Evolutionary conservation across 2,113 vertebrate species (phyloP), one percentile per base, ranked within the genome.

Genomic region (Cyanocitta stelleri): DNA sequence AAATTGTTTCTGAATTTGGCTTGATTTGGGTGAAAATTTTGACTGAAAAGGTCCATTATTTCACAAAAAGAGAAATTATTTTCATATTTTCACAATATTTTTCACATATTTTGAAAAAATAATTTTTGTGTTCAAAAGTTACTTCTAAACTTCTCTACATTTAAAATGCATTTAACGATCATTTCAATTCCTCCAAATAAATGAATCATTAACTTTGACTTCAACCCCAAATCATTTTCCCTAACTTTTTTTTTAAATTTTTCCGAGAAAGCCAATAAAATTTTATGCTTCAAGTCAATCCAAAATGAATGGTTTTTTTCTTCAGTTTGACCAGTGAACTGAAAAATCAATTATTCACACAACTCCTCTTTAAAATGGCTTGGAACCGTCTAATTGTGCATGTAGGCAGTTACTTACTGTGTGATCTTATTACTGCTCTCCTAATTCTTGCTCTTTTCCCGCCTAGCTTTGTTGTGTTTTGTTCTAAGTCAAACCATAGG

Each of bases 301-400:
- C 68, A 74, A 83, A 94, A 90, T 39, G 16, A 73, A 73, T 41
- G 12, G 35, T 3, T 87, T 92, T 95, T 86, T 83, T 9, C 81
- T 95, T 89, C 55, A 73, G 44, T 89, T 94, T 94, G 78, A 90
- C 59, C 72, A 81, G 33, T 84, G 94, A 96, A 92, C 56, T 92
- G 76, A 90, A 95, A 95, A 96, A 90, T 91, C 84, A 95, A 87
- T 95, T 92, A 95, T 81, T 95, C 80, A 92, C 72, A 92, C 61
- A 95, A 89, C 35, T 77, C 83, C 80, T 87, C 67, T 90, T 76
- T 67, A 94, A 94, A 96, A 94, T 77, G 78, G 33, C 71, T 90
- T 84, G 59, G 63, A 94, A 92, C 85, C 26, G 2, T 82, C 87
- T 87, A 91, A 95, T 79, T 89, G 81, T 68, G 49, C 85, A 94